Evolutionary conservation across 2,797 vertebrate genomes (phyloP).

Genomic region (Serranus cabrilla): DNA sequence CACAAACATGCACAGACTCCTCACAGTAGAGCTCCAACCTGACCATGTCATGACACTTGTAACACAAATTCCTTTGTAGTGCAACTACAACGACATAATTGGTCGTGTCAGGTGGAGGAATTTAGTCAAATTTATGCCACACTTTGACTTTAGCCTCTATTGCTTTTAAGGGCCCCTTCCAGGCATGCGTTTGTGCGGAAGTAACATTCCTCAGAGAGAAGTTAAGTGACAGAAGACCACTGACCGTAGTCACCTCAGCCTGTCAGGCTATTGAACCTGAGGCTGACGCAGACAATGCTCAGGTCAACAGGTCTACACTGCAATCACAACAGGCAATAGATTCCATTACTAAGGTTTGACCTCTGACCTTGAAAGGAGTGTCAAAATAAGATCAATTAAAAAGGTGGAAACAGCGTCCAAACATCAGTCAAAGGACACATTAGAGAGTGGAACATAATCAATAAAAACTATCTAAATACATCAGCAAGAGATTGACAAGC

Average conservation of each 20-base stretch:
- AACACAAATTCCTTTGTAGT: slow-evolving; percentile 28
- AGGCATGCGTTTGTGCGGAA: slow-evolving; percentile 62
- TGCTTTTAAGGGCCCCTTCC: slow-evolving; percentile 63
- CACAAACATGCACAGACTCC: slow-evolving; percentile 6
- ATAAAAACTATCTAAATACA: neutral
- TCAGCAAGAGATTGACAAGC: neutral
- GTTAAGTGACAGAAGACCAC: slow-evolving; percentile 58
- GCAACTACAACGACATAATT: slow-evolving; percentile 16
- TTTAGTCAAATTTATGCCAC: slow-evolving; percentile 56
- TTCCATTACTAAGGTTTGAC: slow-evolving; percentile 73
- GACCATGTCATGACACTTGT: slow-evolving; percentile 18
- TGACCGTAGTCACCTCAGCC: slow-evolving; percentile 74
- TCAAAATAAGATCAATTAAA: slow-evolving; percentile 64
- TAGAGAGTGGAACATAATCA: slow-evolving; percentile 10
- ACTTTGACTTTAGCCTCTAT: slow-evolving; percentile 51
- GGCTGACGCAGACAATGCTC: slow-evolving; percentile 73
- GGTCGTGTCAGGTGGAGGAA: slow-evolving; percentile 40
- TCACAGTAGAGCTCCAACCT: slow-evolving; percentile 9
- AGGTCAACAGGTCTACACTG: slow-evolving; percentile 71
- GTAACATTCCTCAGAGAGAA: slow-evolving; percentile 70
- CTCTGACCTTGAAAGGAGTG: slow-evolving; percentile 60
- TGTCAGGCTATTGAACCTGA: slow-evolving; percentile 73
- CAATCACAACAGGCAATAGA: slow-evolving; percentile 74
- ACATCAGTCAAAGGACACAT: slow-evolving; percentile 28
- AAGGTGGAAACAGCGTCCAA: slow-evolving; percentile 42